Conservation (phyloP, 2,113 vertebrate species). For the Eonycteris spelaea region DNA sequence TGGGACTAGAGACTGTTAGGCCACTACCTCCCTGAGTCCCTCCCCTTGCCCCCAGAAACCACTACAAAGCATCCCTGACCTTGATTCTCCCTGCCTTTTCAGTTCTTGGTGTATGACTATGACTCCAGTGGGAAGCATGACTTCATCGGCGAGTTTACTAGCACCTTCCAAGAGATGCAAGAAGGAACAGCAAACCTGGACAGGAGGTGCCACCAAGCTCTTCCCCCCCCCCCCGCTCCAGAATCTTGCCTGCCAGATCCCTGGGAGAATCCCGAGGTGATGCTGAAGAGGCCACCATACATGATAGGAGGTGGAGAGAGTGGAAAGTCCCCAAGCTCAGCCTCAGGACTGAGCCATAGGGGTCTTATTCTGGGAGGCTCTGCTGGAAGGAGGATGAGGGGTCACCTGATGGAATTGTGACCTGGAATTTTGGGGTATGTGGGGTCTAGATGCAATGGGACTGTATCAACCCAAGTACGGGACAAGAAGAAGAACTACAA, state of each 20-base stretch:
- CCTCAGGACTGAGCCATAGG: not conserved
- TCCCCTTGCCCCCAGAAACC: not conserved
- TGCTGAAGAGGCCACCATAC: not conserved
- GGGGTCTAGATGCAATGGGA: constrained; percentile 78
- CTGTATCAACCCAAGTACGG: constrained; percentile 81
- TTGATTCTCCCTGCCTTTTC: not conserved
- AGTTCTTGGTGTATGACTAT: constrained; percentile 80
- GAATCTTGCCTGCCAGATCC: not conserved
- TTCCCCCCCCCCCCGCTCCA: not conserved
- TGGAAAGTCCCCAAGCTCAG: not conserved
- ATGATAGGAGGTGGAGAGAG: not conserved
- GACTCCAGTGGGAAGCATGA: constrained; percentile 81
- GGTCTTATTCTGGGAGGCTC: not conserved
- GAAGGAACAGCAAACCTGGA: constrained; percentile 65
- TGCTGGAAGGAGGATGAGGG: not conserved
- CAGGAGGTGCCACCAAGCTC: constrained; percentile 67
- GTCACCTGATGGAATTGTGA: not conserved
- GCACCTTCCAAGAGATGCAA: constrained; percentile 79
- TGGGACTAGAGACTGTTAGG: not conserved
- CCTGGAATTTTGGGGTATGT: constrained; percentile 15
- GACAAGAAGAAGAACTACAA: constrained; percentile 82
- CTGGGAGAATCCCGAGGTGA: not conserved
- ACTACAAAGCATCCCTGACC: not conserved
- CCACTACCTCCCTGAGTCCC: not conserved
- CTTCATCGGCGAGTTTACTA: constrained; percentile 80